Conservation (phyloP, 2,888 invertebrate genomes). For the Zelleria hepariella region DNA sequence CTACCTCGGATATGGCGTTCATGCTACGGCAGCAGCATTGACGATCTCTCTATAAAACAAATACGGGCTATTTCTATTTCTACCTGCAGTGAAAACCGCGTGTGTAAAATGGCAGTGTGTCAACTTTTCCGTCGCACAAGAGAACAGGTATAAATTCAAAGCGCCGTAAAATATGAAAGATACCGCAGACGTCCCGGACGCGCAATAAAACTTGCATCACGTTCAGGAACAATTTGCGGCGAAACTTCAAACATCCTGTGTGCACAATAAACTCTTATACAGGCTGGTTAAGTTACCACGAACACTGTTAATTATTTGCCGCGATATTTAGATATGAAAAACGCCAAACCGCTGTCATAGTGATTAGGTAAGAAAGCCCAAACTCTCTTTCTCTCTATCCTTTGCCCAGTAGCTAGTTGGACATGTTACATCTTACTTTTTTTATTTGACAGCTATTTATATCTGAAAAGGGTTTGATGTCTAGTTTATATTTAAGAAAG, state of each 20-base stretch:
- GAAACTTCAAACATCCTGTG: constrained; percentile 22
- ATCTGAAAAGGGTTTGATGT: neutral
- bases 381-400: too few relatives aligned
- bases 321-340: too few relatives aligned
- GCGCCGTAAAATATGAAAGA: constrained; percentile 66
- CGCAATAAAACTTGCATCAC: constrained; percentile 40
- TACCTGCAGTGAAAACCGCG: too few relatives aligned
- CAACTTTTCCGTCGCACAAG: neutral
- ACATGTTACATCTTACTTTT: neutral
- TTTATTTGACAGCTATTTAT: neutral
- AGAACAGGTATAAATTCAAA: constrained; percentile 54
- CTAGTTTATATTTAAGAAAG: too few relatives aligned
- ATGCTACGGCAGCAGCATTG: too few relatives aligned
- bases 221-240: constrained; percentile 27
- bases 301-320: too few relatives aligned
- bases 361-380: too few relatives aligned
- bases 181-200: constrained; percentile 35
- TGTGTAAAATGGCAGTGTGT: neutral
- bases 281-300: neutral
- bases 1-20: too few relatives aligned
- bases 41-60: too few relatives aligned
- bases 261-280: constrained; percentile 16
- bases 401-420: too few relatives aligned
- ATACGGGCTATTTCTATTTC: too few relatives aligned
- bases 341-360: too few relatives aligned